Base-by-base conservation (phyloP, 2,888 invertebrate species). In the Ennomos erosarius region DNA sequence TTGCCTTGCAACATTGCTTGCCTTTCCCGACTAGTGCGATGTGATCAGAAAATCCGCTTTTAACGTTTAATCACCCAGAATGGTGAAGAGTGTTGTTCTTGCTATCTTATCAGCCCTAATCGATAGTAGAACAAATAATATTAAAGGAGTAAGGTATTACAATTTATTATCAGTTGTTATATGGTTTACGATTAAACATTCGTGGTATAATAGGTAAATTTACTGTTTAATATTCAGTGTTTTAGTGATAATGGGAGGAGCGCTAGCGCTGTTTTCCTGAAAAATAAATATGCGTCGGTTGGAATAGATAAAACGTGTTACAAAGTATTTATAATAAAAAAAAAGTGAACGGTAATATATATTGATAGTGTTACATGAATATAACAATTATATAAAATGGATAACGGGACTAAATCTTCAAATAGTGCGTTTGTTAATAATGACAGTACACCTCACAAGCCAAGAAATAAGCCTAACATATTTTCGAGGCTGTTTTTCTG, bases 401-500 rank as follows among this genome's bases (percentile, higher is more conserved):
- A 73, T 56, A 71, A 68, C 56, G 68, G 54, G 37, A 45, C 39
- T 35, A 70, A 67, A 53, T 59, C 65, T 61, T 12, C 44, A 10
- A 67, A 64, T 49, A 69, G 60, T 48, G 50, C 39, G 44, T 61
- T 50, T 10, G 50, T 64, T 48, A 51, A 51, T 50, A 55, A 42
- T 37, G 42, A 44, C 3, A 44, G 39, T n/a, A 16, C 10, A 0
- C 43, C 10, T 9, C 62, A 71, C 10, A 67, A 67, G 12, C 67
- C 68, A 64, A 71, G 59, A 76, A 78, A 64, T 53, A 85, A 84
- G n/a, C 87, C 90, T 0, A 90, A 89, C 62, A 58, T 87, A 44
- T 59, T 92, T 1, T 89, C 92, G 1, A 78, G 75, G 60, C 50
- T 92, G 13, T 91, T 92, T 62, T 70, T 92, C 38, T 92, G 92